phyloP scores from a whole-genome alignment of 2,797 vertebrate genomes.

The Xiphophorus birchmanni region DNA sequence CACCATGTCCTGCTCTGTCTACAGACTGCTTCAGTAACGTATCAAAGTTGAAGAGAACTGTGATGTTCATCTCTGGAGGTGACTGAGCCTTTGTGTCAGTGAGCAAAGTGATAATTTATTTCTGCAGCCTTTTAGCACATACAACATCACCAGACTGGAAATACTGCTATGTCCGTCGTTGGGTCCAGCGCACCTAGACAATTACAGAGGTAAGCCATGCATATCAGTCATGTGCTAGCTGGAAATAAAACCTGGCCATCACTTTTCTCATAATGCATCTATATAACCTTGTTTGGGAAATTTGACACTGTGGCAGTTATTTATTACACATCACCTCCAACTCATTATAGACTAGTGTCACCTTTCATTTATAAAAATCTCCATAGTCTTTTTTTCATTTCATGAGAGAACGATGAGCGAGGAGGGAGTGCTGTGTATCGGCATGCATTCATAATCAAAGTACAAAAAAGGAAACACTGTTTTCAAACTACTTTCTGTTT shows the following conservation, averaged over 20 bases:
- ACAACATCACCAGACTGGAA: constrained; percentile 76
- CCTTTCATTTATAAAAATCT: constrained; percentile 63
- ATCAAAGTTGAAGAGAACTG: constrained; percentile 47
- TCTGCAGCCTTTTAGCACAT: constrained; percentile 80
- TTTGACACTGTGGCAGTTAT: constrained; percentile 60
- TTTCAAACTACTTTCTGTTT: neutral
- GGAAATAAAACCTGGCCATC: constrained; percentile 71
- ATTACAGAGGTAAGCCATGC: constrained; percentile 86
- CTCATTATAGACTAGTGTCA: constrained; percentile 63
- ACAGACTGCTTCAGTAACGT: constrained; percentile 31
- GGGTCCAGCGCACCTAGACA: constrained; percentile 85
- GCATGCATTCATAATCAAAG: constrained; percentile 11
- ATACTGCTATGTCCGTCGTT: constrained; percentile 80
- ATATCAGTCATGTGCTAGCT: constrained; percentile 82
- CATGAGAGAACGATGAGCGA: constrained; percentile 20
- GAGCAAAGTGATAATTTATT: constrained; percentile 81
- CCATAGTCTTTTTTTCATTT: constrained; percentile 39
- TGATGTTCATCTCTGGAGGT: constrained; percentile 66
- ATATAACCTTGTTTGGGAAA: constrained; percentile 73
- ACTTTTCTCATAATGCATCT: constrained; percentile 56
- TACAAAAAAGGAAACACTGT: neutral
- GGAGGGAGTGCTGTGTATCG: constrained; percentile 7
- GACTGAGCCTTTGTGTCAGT: constrained; percentile 55
- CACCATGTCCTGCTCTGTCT: constrained; percentile 26
- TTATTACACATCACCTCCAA: constrained; percentile 66